These are phyloP conservation scores for Craterocephalus amniculus DNA, from an alignment of 2,797 vertebrate species.

Conservation along the genomic window DNA sequence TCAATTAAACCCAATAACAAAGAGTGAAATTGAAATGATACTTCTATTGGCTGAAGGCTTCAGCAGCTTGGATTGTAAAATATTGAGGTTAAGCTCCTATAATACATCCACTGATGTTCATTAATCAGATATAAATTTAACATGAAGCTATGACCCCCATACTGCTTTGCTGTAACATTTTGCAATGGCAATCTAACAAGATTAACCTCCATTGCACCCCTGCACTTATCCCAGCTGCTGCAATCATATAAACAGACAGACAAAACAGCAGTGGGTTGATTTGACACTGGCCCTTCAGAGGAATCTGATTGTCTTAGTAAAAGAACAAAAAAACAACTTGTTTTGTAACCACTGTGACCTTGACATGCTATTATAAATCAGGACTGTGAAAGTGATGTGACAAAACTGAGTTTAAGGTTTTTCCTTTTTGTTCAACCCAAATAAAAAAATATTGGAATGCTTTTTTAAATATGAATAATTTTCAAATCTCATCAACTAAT, in stretches of 20 bases:
- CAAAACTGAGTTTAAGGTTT: neutral
- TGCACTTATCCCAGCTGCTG: neutral
- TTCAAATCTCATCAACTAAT: too few species aligned
- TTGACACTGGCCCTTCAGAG: neutral
- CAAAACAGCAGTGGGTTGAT: neutral
- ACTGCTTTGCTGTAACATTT: neutral
- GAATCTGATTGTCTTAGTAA: neutral
- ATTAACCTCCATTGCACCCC: neutral
- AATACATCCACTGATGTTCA: neutral
- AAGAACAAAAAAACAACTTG: neutral
- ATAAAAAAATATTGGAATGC: too few species aligned
- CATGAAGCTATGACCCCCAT: neutral
- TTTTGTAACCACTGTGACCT: neutral
- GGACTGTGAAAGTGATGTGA: neutral
- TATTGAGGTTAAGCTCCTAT: neutral
- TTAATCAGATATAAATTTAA: neutral
- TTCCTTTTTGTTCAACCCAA: too few species aligned
- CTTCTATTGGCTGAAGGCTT: neutral
- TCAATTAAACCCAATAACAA: neutral
- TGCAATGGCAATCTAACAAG: neutral
- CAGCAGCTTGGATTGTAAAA: slow-evolving; percentile 21
- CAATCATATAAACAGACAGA: neutral
- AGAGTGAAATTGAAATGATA: neutral
- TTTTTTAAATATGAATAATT: too few species aligned
- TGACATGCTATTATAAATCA: neutral